Conservation (phyloP, 2,888 invertebrate genomes). For the Acleris literana region DNA sequence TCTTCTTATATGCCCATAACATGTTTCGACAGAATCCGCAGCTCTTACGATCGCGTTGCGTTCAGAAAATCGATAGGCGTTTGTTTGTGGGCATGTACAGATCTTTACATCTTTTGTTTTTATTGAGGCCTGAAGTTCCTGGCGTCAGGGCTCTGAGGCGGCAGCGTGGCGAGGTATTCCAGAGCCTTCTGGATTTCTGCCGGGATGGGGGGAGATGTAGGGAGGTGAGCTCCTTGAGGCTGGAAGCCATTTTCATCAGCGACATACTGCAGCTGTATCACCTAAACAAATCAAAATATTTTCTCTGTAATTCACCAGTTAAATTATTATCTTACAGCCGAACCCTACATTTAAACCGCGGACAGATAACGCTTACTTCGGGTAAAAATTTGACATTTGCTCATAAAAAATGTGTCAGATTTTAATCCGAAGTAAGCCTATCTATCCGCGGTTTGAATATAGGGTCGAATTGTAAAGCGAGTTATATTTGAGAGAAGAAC, state of each 20-base stretch:
- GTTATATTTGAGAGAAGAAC: neutral
- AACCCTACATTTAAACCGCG: too few species aligned
- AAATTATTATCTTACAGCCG: neutral
- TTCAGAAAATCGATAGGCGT: neutral
- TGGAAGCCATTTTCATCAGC: slow-evolving; percentile 90
- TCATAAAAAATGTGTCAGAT: too few species aligned
- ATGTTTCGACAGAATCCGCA: neutral
- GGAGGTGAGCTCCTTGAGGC: slow-evolving; percentile 85
- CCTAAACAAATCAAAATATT: slow-evolving; percentile 51
- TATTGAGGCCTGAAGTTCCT: slow-evolving; percentile 50
- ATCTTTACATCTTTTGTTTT: neutral
- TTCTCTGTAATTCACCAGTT: neutral
- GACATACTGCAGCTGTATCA: slow-evolving; percentile 85
- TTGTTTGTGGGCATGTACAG: neutral
- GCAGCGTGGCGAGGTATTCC: slow-evolving; percentile 85
- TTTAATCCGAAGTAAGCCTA: too few species aligned
- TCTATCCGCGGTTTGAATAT: too few species aligned
- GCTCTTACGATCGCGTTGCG: neutral
- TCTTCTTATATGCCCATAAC: neutral
- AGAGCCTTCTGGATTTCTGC: slow-evolving; percentile 86
- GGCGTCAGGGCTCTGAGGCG: slow-evolving; percentile 71
- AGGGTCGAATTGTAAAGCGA: neutral
- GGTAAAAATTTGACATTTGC: too few species aligned
- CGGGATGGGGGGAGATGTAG: slow-evolving; percentile 87
- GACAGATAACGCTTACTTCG: too few species aligned